These are phyloP conservation scores for Leptonema lineaticorne DNA, from an alignment of 1,140 invertebrate genomes.

Conservation along the genomic window DNA sequence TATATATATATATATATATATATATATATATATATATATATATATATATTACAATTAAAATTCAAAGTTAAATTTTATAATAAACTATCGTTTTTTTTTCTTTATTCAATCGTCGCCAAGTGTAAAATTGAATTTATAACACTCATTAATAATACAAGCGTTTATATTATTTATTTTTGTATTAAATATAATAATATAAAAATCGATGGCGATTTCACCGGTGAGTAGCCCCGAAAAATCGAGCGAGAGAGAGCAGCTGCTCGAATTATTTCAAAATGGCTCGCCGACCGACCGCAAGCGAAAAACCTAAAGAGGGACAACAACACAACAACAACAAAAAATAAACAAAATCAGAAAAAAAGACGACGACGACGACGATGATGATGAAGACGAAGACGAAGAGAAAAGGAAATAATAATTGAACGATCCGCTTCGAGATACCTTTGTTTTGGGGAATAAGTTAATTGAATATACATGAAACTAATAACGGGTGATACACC, in stretches of 20 bases:
- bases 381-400: background rate
- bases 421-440: conserved; percentile 23
- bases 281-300: too few relatives aligned
- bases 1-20: background rate
- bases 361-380: background rate
- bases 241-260: background rate
- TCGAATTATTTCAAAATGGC: background rate
- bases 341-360: too few relatives aligned
- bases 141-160: background rate
- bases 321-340: too few relatives aligned
- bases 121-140: background rate
- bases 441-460: conserved; percentile 40
- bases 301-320: too few relatives aligned
- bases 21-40: background rate
- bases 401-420: conserved; percentile 14
- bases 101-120: background rate
- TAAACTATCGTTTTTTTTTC: background rate
- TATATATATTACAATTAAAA: background rate
- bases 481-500: conserved; percentile 38
- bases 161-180: background rate
- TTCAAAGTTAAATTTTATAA: background rate
- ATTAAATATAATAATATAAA: background rate
- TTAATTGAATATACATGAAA: conserved; percentile 42
- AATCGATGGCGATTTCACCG: background rate
- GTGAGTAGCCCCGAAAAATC: background rate